These are phyloP conservation scores for Ostrea denselamellosa DNA, from an alignment of 1,140 invertebrate species.

Conservation along the genomic window DNA sequence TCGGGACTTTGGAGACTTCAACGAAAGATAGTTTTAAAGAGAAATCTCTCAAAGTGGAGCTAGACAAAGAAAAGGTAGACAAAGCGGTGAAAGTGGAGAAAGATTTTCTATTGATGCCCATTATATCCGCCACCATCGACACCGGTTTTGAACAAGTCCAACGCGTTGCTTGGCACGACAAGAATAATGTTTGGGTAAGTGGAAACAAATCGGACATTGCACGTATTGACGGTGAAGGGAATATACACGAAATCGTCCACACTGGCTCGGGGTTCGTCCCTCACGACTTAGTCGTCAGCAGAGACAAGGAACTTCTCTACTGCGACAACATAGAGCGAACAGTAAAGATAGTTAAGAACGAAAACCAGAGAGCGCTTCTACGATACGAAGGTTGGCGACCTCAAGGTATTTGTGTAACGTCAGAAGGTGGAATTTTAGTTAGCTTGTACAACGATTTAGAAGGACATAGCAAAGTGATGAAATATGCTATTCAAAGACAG, in stretches of 20 bases:
- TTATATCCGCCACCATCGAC: not conserved
- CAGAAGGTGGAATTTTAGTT: not conserved
- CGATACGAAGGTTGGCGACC: not conserved
- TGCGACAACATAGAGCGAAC: not conserved
- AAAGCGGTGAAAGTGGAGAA: not conserved
- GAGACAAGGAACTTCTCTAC: not conserved
- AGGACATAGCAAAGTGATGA: conserved; percentile 8
- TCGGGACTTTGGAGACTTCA: not conserved
- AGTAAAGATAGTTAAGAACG: not conserved
- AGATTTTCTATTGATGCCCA: conserved; percentile 12
- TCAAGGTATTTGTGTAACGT: not conserved
- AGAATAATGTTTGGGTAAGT: not conserved
- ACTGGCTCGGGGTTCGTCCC: not conserved
- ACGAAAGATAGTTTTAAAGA: not conserved
- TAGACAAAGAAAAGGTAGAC: not conserved
- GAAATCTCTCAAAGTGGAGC: not conserved
- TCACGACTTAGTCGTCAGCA: not conserved
- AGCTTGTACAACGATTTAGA: conserved; percentile 9
- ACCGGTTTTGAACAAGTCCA: not conserved
- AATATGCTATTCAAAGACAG: not conserved
- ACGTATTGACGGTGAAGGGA: not conserved
- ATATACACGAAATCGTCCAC: not conserved
- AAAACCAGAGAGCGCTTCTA: not conserved
- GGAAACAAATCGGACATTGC: not conserved
- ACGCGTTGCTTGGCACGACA: not conserved